These are phyloP conservation scores for Corapipo altera DNA, from an alignment of 2,113 vertebrate species.

Conservation along the genomic window DNA sequence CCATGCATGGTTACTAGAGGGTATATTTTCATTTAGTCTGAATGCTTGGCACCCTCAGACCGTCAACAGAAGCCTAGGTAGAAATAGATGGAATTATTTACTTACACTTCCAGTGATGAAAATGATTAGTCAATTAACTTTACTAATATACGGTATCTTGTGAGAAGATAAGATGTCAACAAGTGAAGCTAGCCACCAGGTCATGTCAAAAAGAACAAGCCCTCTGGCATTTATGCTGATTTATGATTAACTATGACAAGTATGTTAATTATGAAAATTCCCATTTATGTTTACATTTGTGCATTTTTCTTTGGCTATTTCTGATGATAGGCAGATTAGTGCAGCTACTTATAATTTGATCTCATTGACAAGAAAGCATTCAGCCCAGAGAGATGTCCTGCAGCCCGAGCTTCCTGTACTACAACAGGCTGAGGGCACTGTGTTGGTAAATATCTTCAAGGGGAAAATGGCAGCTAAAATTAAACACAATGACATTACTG, in stretches of 20 bases:
- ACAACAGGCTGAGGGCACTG: neutral
- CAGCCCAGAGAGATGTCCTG: neutral
- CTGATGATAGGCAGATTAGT: constrained; percentile 63
- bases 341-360: constrained; percentile 53
- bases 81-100: constrained; percentile 83
- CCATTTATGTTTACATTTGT: constrained; percentile 74
- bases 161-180: constrained; percentile 56
- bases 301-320: constrained; percentile 67
- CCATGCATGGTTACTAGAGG: constrained; percentile 83
- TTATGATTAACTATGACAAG: constrained; percentile 45
- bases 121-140: constrained; percentile 88
- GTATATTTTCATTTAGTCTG: constrained; percentile 96
- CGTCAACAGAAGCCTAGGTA: constrained; percentile 88
- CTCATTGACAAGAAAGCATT: constrained; percentile 49
- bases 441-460: constrained; percentile 38
- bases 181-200: neutral
- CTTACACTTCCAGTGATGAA: constrained; percentile 80
- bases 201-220: neutral
- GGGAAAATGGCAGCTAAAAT: constrained; percentile 42
- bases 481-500: neutral
- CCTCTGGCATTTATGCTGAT: constrained; percentile 1
- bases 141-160: constrained; percentile 70
- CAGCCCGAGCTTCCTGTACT: neutral
- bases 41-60: constrained; percentile 88
- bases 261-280: constrained; percentile 61